Evolutionary conservation across 2,113 vertebrate species (phyloP), one percentile per base, ranked within the genome.

Genomic region (Gymnarchus niloticus): DNA sequence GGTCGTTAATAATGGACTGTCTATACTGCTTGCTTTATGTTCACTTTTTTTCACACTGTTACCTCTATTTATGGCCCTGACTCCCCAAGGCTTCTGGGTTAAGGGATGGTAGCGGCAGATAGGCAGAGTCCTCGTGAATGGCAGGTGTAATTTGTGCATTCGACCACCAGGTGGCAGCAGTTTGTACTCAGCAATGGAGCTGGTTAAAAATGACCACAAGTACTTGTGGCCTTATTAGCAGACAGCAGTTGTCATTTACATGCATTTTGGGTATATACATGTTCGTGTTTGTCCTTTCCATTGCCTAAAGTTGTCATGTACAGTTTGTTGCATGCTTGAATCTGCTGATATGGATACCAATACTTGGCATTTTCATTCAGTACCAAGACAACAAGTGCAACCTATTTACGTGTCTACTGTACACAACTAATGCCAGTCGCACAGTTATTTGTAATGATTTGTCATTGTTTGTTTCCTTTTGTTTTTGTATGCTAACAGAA

Each of bases 301-400:
- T 56, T 57, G 25, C 33, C 52, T 37, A 52, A 84, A 69, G 17
- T 52, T 19, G 61, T 33, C 46, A 33, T 51, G 21, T 84, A 52
- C 48, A 41, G 52, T 59, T 33, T 49, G 21, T 84, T 84, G 83
- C 83, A 84, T 84, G 83, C 83, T n/a, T 52, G 83, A 73, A 69
- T 48, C 12, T 46, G 37, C 25, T 28, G 37, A 41, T 73, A 73
- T 33, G 14, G 33, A 41, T 41, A 73, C 65, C 33, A 73, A 19
- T 73, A 73, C 33, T 41, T 54, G 21, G 49, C 19, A 3, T 76
- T 77, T 56, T 12, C 59, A 69, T 76, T 56, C 19, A 56, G 37
- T 85, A 8, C 61, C 59, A 54, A 54, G 61, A 85, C 14, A 44
- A 77, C 23, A 2, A 25, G 80, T 82, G 80, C 28, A 37, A 54